Evolutionary conservation across 2,113 vertebrate genomes (phyloP).

Genomic region (Columbina picui): DNA sequence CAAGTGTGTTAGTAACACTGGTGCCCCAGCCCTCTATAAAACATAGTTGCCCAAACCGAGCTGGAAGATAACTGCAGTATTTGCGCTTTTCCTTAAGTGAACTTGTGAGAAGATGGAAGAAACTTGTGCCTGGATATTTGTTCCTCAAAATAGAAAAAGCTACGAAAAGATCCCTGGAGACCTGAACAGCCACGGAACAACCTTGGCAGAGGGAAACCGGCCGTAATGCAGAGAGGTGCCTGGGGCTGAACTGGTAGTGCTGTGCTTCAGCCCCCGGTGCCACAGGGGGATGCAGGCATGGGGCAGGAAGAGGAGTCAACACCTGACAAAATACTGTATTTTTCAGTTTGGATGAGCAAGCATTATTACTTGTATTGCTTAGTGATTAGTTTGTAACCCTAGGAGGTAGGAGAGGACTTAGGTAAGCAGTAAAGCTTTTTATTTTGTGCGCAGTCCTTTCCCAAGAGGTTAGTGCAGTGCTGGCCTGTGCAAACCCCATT

Average conservation of each 20-base stretch:
- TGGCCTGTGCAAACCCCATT: rapidly evolving
- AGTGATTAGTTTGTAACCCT: neutral
- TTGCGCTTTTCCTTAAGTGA: neutral
- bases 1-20: neutral
- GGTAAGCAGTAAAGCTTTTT: neutral
- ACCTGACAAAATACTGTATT: neutral
- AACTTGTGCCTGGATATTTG: neutral
- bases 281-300: neutral
- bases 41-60: too few relatives aligned
- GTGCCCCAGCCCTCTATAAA: neutral
- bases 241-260: neutral
- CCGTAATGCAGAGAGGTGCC: neutral
- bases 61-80: neutral
- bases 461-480: neutral
- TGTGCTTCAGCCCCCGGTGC: neutral
- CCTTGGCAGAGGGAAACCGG: neutral
- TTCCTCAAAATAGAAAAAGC: neutral
- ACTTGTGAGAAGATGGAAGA: neutral
- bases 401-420: neutral
- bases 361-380: neutral
- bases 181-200: neutral
- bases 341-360: neutral
- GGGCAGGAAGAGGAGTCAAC: neutral
- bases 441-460: neutral
- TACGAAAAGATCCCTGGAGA: neutral